phyloP scores from a whole-genome alignment of 1,140 invertebrate species.

The Sycobia sp. region DNA sequence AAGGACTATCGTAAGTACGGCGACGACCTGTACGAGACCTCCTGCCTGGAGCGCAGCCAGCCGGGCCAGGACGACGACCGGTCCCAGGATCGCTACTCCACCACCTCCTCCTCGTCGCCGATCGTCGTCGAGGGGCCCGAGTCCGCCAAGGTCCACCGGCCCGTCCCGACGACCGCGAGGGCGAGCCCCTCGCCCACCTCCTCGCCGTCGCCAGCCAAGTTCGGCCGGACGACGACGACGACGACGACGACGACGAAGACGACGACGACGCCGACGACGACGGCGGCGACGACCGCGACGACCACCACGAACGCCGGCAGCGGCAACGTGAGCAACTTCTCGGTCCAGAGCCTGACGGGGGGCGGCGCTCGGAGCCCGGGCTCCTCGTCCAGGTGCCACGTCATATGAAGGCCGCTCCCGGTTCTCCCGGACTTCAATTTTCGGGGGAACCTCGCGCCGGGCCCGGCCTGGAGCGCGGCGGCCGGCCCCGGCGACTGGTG shows the following conservation, averaged over 20 bases:
- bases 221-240: no score
- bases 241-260: no score
- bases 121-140: conserved; percentile 36
- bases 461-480: conserved; percentile 44
- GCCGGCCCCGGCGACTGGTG: conserved; percentile 52
- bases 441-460: conserved; percentile 59
- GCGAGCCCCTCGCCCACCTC: no score
- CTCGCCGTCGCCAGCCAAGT: conserved; percentile 14
- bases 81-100: conserved; percentile 47
- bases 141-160: not conserved
- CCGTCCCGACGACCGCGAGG: conserved; percentile 23
- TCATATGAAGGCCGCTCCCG: conserved; percentile 83
- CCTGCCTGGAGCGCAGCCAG: conserved; percentile 41
- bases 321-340: conserved; percentile 46
- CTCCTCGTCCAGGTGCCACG: conserved; percentile 59
- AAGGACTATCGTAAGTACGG: conserved; percentile 43
- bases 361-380: no score
- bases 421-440: conserved; percentile 70
- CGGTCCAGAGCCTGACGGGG: conserved; percentile 56
- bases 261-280: no score
- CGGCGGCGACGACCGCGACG: no score
- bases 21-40: conserved; percentile 33
- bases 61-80: conserved; percentile 41
- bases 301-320: not conserved
- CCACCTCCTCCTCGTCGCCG: conserved; percentile 42